These are phyloP conservation scores for Heterocephalus glaber DNA, from an alignment of 2,113 vertebrate species.

Conservation along the genomic window DNA sequence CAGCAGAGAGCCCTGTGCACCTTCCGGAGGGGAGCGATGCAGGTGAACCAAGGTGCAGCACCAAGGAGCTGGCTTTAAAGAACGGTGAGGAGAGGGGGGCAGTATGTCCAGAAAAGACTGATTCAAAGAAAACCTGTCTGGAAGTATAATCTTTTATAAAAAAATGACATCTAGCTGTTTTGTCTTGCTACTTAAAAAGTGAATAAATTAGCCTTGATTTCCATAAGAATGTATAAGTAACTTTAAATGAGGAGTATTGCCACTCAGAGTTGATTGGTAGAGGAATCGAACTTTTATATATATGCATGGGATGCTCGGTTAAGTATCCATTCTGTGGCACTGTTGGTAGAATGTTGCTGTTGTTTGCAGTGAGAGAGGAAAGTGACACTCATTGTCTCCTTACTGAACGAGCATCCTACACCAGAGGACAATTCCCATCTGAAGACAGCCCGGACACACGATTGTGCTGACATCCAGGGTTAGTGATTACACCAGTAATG, in stretches of 20 bases:
- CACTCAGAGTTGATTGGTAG: neutral
- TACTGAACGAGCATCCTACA: neutral
- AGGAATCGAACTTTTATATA: neutral
- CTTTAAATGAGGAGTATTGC: neutral
- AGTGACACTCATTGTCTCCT: neutral
- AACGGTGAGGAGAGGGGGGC: neutral
- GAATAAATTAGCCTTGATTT: neutral
- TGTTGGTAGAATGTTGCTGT: neutral
- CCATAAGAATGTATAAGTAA: neutral
- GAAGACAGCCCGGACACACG: neutral
- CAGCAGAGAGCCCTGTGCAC: neutral
- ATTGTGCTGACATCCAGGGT: neutral
- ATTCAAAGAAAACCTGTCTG: neutral
- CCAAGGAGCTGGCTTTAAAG: no score
- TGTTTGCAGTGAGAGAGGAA: neutral
- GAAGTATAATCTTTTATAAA: neutral
- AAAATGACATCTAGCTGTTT: neutral
- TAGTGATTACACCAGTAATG: neutral
- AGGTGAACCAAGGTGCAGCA: no score
- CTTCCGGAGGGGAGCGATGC: neutral
- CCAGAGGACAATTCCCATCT: neutral
- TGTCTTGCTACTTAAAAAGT: neutral
- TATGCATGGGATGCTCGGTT: neutral
- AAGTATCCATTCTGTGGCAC: no score
- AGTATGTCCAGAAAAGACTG: neutral